Evolutionary conservation across 2,888 invertebrate genomes (phyloP).

Genomic region (Heliothis peltigera): DNA sequence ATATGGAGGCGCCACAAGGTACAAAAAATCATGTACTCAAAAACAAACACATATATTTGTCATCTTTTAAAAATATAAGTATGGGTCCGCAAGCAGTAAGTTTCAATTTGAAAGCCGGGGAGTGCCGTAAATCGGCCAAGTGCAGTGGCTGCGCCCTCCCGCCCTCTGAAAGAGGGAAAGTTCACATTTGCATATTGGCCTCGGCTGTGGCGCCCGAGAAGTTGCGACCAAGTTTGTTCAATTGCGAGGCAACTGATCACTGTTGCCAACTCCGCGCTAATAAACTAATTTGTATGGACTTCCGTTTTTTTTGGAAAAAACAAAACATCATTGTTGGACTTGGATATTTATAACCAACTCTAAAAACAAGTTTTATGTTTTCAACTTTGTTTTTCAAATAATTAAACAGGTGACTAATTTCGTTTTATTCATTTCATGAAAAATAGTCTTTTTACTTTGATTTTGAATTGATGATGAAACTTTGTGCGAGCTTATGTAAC

Average conservation of each 20-base stretch:
- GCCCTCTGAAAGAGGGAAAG: slow-evolving; percentile 81
- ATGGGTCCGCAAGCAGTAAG: slow-evolving; percentile 60
- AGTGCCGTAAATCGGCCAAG: slow-evolving; percentile 86
- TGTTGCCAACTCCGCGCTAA: slow-evolving; percentile 48
- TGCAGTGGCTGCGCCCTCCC: slow-evolving; percentile 73
- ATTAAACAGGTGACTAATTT: not conserved
- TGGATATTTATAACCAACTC: slow-evolving; percentile 21
- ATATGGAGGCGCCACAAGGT: not conserved
- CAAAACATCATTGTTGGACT: slow-evolving; percentile 30
- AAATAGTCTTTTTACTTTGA: no score
- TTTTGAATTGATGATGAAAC: no score
- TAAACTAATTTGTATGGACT: slow-evolving; percentile 40
- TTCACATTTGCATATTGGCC: slow-evolving; percentile 85
- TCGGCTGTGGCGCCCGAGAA: slow-evolving; percentile 62
- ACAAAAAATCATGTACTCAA: slow-evolving; percentile 11
- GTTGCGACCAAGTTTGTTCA: slow-evolving; percentile 68
- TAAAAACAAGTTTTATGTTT: no score
- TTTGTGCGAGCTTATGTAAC: no score
- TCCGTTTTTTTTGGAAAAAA: slow-evolving; percentile 29
- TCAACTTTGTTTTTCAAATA: not conserved
- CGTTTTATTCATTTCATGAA: no score
- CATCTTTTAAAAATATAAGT: slow-evolving; percentile 42
- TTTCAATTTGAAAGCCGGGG: slow-evolving; percentile 75
- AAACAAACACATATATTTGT: slow-evolving; percentile 18
- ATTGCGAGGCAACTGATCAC: slow-evolving; percentile 49